Evolutionary conservation across 2,888 invertebrate genomes (phyloP), one percentile per base, ranked within the genome.

Genomic region (Synanthedon formicaeformis): DNA sequence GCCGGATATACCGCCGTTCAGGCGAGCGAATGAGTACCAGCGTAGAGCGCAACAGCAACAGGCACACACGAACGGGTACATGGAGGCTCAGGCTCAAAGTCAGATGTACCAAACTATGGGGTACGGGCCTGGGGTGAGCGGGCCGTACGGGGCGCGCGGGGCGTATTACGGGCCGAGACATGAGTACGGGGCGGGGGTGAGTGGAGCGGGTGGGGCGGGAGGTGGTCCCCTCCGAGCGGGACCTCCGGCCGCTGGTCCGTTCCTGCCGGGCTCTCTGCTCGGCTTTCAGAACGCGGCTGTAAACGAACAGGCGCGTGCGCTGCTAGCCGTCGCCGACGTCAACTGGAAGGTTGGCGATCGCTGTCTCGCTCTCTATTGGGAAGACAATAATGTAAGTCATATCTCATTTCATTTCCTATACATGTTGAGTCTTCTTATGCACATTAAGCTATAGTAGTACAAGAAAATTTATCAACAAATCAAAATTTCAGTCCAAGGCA

Each of bases 341-440:
- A 88, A 88, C 60, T 95, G 94, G 94, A 92, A 92, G 69, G 83
- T 91, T 51, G 96, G 95, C 11, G 96, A 96, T 71, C 90, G 92
- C 56, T 96, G 96, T 70, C 89, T 96, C 79, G 96, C 96, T 6
- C 94, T 95, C 68, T 97, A 97, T 80, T 96, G 96, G 96, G 96
- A 96, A 76, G 96, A 96, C 81, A 93, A 94, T 67, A 92, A 92
- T 85, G 96, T 94, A 73, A 88, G 89, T 68, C 45, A n/a, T 50
- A 51, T 34, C 40, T 51, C 16, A 34, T 48, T 13, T 14, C 16
- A 16, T 49, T 34, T 10, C 10, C 8, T 34, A 34, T 10, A 34
- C 34, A 34, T 45, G 11, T 45, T n/a, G 12, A 14, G 14, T 13
- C 3, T 27, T 27, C 27, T 13, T 48, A 14, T 34, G 23, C 23